Base-by-base conservation (phyloP, 1,140 invertebrate species). In the Tetramorium alpestre region DNA sequence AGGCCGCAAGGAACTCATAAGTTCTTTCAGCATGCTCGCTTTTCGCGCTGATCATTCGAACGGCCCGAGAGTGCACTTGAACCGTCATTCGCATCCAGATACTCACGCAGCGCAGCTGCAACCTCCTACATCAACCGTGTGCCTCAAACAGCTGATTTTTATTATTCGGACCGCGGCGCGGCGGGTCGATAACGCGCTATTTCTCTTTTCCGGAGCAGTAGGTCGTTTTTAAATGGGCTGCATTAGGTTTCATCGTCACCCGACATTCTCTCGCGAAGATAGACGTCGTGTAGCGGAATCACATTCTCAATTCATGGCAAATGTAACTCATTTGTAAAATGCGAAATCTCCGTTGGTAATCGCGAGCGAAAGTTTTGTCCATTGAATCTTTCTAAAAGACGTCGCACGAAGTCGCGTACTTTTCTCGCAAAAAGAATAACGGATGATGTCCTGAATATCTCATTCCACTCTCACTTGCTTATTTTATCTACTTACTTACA, bases 121-220 rank as follows among this genome's bases (percentile, higher is more conserved):
- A 16, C 11, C 65, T 56, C 22, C 49, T 44, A 28, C n/a, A 70
- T 56, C 38, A n/a, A 28, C 7, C 47, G 13, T 56, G 28, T 56
- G 28, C n/a, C 41, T 11, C 77, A n/a, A 69, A 70, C 78, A 70
- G 65, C 64, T 81, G 49, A 81, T 70, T 81, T 70, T 81, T 81
- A 70, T 81, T 70, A 70, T 60, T 60, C 49, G 64, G n/a, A 5
- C n/a, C 16, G 49, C 49, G 75, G 56, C 13, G n/a, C 38, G 60
- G 13, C 18, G 64, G 67, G 41, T 70, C 49, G 49, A 69, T 69
- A 51, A 67, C 44, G 49, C 33, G 33, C 38, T 13, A 13, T 16
- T 81, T n/a, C 65, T 70, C 33, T 33, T n/a, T 47, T 16, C 41
- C 22, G 16, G 4, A 51, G 54, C 4, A 41, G 38, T 18, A 10